Evolutionary conservation across 2,888 invertebrate species (phyloP).

Genomic region (Caenorhabditis zanzibari): DNA sequence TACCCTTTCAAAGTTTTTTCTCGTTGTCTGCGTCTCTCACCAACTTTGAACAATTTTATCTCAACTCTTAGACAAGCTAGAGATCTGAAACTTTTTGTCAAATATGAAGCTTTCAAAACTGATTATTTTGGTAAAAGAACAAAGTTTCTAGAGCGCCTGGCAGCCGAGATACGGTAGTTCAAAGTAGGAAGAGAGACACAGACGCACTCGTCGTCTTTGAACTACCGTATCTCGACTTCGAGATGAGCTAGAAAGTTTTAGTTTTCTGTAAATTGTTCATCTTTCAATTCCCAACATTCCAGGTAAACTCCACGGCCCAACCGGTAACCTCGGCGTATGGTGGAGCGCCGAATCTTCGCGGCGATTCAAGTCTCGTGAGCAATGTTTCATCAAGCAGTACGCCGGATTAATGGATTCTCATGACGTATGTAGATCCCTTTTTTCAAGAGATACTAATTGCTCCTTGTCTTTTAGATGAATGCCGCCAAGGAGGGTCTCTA

Average conservation of each 20-base stretch:
- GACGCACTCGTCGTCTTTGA: neutral
- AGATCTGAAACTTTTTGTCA: no score
- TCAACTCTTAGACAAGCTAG: no score
- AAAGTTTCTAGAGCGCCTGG: neutral
- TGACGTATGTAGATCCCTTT: conserved; percentile 26
- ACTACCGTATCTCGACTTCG: neutral
- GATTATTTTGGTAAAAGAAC: no score
- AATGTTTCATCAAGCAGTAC: conserved; percentile 69
- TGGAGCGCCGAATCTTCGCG: conserved; percentile 52
- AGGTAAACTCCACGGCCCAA: conserved; percentile 72
- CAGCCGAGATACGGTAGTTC: neutral
- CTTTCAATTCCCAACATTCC: conserved; percentile 27
- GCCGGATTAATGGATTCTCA: conserved; percentile 58
- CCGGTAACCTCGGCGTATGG: conserved; percentile 66
- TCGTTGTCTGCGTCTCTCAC: neutral
- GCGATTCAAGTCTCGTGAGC: conserved; percentile 55
- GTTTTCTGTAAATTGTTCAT: neutral
- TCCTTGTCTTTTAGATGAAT: conserved; percentile 29
- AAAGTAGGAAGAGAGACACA: neutral
- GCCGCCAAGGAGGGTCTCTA: conserved; percentile 63
- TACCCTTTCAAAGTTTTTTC: no score
- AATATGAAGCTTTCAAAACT: no score
- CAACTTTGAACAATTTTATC: neutral
- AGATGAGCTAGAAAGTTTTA: neutral
- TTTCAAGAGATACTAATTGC: neutral